A percentile compares a stretch with the other conserved stretches of the same genome.
Conservation (phyloP, 2,797 vertebrate genomes). For the Schizothorax lantsangensis region DNA sequence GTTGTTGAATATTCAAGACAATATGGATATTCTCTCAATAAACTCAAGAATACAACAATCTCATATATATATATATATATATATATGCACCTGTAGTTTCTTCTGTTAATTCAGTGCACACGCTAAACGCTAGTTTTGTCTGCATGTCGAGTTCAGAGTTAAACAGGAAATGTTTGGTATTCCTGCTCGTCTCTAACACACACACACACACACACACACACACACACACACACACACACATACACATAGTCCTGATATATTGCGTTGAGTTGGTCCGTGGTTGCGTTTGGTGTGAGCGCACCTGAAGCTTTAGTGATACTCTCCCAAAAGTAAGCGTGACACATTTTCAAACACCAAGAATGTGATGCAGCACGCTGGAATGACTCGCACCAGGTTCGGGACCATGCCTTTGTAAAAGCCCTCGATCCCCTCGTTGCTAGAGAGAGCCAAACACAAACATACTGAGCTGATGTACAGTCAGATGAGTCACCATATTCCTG, state of each 20-base stretch:
- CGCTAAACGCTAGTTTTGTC: not conserved
- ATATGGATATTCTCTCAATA: not conserved
- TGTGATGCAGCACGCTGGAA: constrained; percentile 88
- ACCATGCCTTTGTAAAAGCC: constrained; percentile 90
- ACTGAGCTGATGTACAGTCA: not conserved
- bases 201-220: not conserved
- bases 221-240: not conserved
- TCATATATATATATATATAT: not conserved
- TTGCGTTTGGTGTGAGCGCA: not conserved
- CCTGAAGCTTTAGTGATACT: constrained; percentile 60
- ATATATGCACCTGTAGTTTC: not conserved
- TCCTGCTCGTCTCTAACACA: constrained; percentile 13
- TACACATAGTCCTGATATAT: not conserved
- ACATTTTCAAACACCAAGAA: constrained; percentile 88
- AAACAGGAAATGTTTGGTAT: constrained; percentile 35
- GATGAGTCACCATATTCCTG: not conserved
- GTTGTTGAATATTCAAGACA: constrained; percentile 11
- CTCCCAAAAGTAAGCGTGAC: constrained; percentile 77
- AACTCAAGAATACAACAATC: constrained; percentile 5
- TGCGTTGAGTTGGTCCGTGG: constrained; percentile 36
- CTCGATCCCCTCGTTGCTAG: constrained; percentile 83
- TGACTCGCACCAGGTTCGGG: constrained; percentile 85
- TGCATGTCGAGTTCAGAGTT: not conserved
- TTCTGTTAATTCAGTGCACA: constrained; percentile 10
- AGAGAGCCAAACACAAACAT: constrained; percentile 20